These are phyloP conservation scores for Aegypius monachus DNA, from an alignment of 2,113 vertebrate species.

Conservation along the genomic window DNA sequence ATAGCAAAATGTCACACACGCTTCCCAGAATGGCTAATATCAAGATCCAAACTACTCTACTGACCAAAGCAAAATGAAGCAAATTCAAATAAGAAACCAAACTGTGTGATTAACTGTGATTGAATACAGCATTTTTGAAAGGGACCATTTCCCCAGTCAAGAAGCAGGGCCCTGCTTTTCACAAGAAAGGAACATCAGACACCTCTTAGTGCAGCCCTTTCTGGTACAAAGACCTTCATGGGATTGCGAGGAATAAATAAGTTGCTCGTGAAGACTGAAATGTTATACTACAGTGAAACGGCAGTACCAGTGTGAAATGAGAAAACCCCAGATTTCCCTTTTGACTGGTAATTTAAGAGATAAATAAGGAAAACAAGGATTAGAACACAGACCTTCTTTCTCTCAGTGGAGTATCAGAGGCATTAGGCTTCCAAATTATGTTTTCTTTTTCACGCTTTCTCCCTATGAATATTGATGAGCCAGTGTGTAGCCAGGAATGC, in stretches of 20 bases:
- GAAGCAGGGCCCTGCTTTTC: neutral
- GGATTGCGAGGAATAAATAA: neutral
- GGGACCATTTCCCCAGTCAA: neutral
- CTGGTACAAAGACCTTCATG: neutral
- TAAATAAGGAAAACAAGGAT: conserved; percentile 48
- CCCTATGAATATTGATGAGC: conserved; percentile 41
- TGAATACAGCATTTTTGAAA: neutral
- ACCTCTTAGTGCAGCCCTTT: neutral
- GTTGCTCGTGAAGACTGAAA: neutral
- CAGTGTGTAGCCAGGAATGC: neutral
- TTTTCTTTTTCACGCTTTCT: conserved; percentile 26
- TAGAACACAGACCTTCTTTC: conserved; percentile 14
- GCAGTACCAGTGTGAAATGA: neutral
- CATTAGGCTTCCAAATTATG: conserved; percentile 26
- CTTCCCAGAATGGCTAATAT: conserved; percentile 59
- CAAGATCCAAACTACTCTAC: conserved; percentile 46
- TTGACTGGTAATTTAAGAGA: conserved; percentile 42
- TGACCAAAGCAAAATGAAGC: conserved; percentile 52
- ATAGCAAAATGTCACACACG: conserved; percentile 62
- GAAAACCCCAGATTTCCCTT: conserved; percentile 21
- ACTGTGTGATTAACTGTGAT: conserved; percentile 3
- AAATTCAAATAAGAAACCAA: conserved; percentile 42
- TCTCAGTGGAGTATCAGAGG: neutral
- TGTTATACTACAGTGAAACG: neutral
- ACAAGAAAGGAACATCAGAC: neutral